Base-by-base conservation (phyloP, 2,797 vertebrate genomes). In the Crenichthys baileyi region DNA sequence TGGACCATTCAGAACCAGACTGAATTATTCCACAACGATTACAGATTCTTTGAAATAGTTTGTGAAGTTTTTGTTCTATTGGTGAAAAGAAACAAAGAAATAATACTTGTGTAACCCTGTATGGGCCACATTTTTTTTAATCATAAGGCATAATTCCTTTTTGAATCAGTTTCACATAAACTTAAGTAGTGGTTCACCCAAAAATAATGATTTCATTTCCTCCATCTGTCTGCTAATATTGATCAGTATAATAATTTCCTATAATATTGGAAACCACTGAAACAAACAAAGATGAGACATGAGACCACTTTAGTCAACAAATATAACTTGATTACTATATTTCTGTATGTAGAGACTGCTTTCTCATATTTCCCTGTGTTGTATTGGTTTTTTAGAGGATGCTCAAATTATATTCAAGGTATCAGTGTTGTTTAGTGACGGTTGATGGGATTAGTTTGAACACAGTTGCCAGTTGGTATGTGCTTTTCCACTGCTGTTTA, bases 401-500 rank as follows among this genome's bases (percentile, higher is more conserved):
- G 1, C 4, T 51, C 5, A 3, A 24, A n/a, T 76, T 50, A 50
- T 51, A 79, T 73, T 85, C 77, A n/a, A 70, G 61, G 78, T 72
- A 50, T 48, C 71, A 63, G 50, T 29, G 67, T 51, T 8, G 36
- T 74, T 53, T 29, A 41, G 20, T 26, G 58, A 31, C 20, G 44
- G 74, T 79, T 71, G 51, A 76, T 78, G 80, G 79, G 44, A 84
- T 90, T 79, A 82, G 50, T 83, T 85, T 74, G 61, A 29, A 78
- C 83, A 76, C 79, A 79, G 79, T 87, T 55, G 48, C 55, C 70
- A 5, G 70, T 61, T 9, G 67, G 82, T 84, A 83, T 90, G 78
- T 88, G 81, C 91, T 90, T 80, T 83, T 75, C 72, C 50, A 4
- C 84, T 91, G 82, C 77, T 91, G 85, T 89, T 87, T 93, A 90